Evolutionary conservation across 2,113 vertebrate genomes (phyloP), one percentile per base, ranked within the genome.

Genomic region (Bostrychus sinensis): DNA sequence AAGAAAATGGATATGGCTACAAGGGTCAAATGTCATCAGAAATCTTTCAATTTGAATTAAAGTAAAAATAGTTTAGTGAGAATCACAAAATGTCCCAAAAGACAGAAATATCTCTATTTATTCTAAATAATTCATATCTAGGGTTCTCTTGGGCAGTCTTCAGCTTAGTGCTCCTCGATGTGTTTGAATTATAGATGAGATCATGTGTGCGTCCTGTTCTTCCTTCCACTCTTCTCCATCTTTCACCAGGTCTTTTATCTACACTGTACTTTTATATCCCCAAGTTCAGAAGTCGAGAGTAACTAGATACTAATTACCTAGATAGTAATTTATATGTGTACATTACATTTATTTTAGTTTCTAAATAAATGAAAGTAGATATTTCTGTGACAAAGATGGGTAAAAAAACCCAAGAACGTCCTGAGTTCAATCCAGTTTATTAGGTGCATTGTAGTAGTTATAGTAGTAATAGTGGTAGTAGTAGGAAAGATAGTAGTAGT

Each of bases 41-140:
- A n/a, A n/a, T n/a, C n/a, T n/a, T n/a, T n/a, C n/a, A n/a, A 13
- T 14, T 39, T 45, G 12, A 2, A 25, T 11, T 3, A 22, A 41
- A 0, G 1, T 23, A 46, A 20, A 7, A 22, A 20, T 9, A 12
- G 7, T 20, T 5, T 8, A 23, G 6, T 19, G 1, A 50, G 10
- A 56, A 23, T 19, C 7, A 1, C 17, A 60, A 16, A 63, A 20
- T 32, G 37, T 39, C 10, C 34, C 25, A 7, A 20, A 26, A 10
- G 20, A 57, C 48, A 46, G 36, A 72, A 66, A 75, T 58, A 28
- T 65, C 23, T 20, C 10, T 37, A 4, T 16, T 70, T 32, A 28
- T 48, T 53, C 1, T 56, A 68, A 66, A 78, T 76, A 72, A 61
- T 75, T 79, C 1, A 72, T 17, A 36, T 39, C 25, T n/a, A 61